Base-by-base conservation (phyloP, 1,140 invertebrate species). In the Nasonia longicornis region DNA sequence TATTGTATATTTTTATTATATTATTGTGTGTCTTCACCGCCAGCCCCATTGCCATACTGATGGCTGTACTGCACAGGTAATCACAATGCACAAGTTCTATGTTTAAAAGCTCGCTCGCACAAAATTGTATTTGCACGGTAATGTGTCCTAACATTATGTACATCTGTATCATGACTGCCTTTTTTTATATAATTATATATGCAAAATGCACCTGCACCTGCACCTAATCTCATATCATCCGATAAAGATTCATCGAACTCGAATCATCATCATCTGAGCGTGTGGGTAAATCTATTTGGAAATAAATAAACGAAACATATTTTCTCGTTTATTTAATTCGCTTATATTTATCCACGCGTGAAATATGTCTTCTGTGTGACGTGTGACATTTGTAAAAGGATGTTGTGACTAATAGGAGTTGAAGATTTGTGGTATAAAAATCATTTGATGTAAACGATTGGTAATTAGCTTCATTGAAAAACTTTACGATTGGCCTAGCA, bases 51-150 rank as follows among this genome's bases (percentile, higher is more conserved):
- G 95, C 94, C 94, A 95, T 94, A 91, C 94, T 96, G 92, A 95
- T 96, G 94, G 94, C 95, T 92, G 93, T 96, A 88, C 92, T 96
- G 88, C 93, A 94, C 92, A 96, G 95, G 95, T 96, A 96, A 95
- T 90, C 89, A 91, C 88, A 88, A 89, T 90, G 89, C 89, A 91
- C 89, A 90, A 90, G 8, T 75, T 79, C 66, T 78, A 82, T 82
- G 88, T 90, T 88, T 90, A 89, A 88, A 89, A 87, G 67, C 84
- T 87, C 86, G 86, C 86, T 88, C 86, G 87, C 87, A 87, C 63
- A 70, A 70, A 69, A 63, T 26, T 45, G 76, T 82, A 80, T 87
- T 86, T 89, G 89, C 89, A 90, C 88, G 88, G 87, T 90, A 89
- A 86, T 84, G 74, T 84, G 82, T 83, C 69, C 73, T 83, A 26